Percentiles rank a stretch among this genome's conserved stretches.
Conservation (phyloP, 2,797 vertebrate species). For the Paramormyrops hopkinsi region DNA sequence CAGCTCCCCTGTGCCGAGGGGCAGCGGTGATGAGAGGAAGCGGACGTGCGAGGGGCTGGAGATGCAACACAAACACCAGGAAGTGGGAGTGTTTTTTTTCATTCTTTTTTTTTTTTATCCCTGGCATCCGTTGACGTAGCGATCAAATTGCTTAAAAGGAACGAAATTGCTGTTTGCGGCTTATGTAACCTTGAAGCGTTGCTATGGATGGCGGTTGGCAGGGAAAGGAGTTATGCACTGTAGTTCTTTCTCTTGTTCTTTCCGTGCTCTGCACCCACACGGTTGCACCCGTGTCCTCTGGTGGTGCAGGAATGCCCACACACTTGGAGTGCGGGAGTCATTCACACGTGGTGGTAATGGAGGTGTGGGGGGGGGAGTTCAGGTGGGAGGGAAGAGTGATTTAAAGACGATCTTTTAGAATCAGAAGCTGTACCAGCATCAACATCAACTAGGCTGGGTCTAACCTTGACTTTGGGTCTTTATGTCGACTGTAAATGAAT, state of each 20-base stretch:
- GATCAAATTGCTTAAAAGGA: slow-evolving; percentile 5
- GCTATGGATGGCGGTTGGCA: slow-evolving; percentile 36
- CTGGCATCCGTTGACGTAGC: not conserved
- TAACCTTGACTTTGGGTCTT: not conserved
- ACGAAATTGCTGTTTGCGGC: slow-evolving; percentile 14
- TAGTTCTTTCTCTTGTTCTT: slow-evolving; percentile 23
- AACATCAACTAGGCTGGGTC: not conserved
- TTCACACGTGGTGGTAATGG: slow-evolving; percentile 31
- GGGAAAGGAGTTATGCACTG: slow-evolving; percentile 27
- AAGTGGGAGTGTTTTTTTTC: not conserved
- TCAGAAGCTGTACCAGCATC: not conserved
- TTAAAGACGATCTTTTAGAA: slow-evolving; percentile 12
- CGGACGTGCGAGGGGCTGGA: not conserved
- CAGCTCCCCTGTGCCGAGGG: not conserved
- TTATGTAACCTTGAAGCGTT: slow-evolving; percentile 35
- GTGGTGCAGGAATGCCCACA: slow-evolving; percentile 27
- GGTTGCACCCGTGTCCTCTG: slow-evolving; percentile 13
- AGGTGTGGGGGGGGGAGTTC: slow-evolving; percentile 16
- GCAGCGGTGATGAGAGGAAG: not conserved
- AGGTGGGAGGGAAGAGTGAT: slow-evolving; percentile 15
- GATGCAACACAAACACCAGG: not conserved
- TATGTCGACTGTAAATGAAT: not conserved
- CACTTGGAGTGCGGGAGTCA: slow-evolving; percentile 29
- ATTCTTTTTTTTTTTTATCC: not conserved
- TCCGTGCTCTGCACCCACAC: slow-evolving; percentile 34